Evolutionary conservation across 2,888 invertebrate genomes (phyloP), one percentile per base, ranked within the genome.

Genomic region (Timema podura): DNA sequence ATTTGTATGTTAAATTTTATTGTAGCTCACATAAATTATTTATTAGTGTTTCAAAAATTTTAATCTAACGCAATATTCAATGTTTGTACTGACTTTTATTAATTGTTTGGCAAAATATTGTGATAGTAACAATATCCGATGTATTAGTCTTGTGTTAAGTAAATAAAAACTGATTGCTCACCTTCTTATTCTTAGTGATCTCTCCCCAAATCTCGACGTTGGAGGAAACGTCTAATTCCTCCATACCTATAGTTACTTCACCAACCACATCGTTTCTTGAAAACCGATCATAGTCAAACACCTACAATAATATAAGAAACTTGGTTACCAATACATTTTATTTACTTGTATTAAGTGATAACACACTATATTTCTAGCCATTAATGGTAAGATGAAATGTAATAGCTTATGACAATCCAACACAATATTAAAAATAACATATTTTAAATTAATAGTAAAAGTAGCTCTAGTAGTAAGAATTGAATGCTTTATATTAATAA

Each of bases 201-300:
- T 95, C 95, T 1, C 93, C 93, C 95, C 95, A 95, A 64, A 95
- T 90, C 82, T 95, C 90, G 16, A 89, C 86, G 49, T 88, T 89
- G 10, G 90, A 89, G 0, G 90, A 88, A 30, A 94, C 87, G 78
- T 93, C 93, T 65, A 93, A 87, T 51, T 91, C 90, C 45, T 89
- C 89, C 77, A 95, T 86, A 0, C 88, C 86, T 70, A 95, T 88
- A 75, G 89, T 87, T 0, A 92, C 91, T 74, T 95, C 93, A 0
- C 95, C 95, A 76, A 94, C 91, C 16, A 93, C 89, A 80, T 94
- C 95, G 81, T 94, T 94, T 68, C 93, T 88, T 15, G 94, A 94
- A 82, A 91, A 95, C 74, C 93, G 83, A 77, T 88, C 88, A 75
- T 83, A 85, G 77, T 86, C 86, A 75, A 84, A 84, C n/a, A 86